A percentile compares a stretch with the other conserved stretches of the same genome.
phyloP scores from a whole-genome alignment of 2,113 vertebrate genomes.

The Hippocampus guttulatus region DNA sequence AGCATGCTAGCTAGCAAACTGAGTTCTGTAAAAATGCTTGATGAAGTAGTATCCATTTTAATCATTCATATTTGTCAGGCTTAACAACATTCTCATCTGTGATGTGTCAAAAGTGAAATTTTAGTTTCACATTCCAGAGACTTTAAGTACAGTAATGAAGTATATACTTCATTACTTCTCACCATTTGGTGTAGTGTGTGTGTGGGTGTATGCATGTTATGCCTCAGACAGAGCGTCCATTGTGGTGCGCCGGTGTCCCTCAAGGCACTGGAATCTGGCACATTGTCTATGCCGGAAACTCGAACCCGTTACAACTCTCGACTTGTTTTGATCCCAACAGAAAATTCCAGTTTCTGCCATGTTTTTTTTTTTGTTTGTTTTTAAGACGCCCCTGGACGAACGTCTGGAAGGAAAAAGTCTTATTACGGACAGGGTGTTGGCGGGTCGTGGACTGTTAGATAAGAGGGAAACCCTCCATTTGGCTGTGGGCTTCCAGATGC shows the following conservation, averaged over 20 bases:
- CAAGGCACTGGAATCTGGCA: slow-evolving; percentile 69
- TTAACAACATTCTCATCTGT: neutral
- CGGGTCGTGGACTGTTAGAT: slow-evolving; percentile 1
- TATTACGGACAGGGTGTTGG: slow-evolving; percentile 48
- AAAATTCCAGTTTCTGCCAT: slow-evolving; percentile 66
- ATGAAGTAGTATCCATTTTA: no score
- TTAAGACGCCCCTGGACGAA: slow-evolving; percentile 33
- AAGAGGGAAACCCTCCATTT: neutral
- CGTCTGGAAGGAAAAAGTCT: slow-evolving; percentile 62
- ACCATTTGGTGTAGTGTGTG: neutral
- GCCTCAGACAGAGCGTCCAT: slow-evolving; percentile 62
- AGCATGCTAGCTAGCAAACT: no score
- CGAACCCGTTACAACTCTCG: slow-evolving; percentile 64
- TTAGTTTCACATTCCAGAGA: neutral
- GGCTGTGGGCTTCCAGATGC: no score
- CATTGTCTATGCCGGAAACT: slow-evolving; percentile 68
- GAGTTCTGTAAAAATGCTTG: no score
- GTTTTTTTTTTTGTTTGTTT: slow-evolving; percentile 8
- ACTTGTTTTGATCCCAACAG: slow-evolving; percentile 68
- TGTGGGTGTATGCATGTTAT: slow-evolving; percentile 18
- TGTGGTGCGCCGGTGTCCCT: slow-evolving; percentile 61
- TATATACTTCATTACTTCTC: neutral
- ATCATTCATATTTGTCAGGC: neutral
- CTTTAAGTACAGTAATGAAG: neutral
- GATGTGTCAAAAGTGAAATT: neutral